Evolutionary conservation across 2,888 invertebrate species (phyloP).

Genomic region (Drosophila meridionalis): DNA sequence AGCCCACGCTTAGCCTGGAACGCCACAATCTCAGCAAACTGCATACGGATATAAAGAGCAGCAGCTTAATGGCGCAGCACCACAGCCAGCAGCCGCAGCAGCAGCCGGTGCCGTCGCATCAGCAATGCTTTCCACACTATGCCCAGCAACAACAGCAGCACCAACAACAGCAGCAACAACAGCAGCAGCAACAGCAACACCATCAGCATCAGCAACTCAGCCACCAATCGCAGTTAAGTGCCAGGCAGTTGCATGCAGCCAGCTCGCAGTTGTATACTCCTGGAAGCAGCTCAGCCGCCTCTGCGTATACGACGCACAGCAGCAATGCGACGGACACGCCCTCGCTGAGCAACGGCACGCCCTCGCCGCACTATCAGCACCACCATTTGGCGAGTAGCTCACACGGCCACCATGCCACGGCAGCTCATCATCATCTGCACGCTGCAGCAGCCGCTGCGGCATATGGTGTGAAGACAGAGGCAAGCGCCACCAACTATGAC

Average conservation of each 20-base stretch:
- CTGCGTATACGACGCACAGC: conserved; percentile 71
- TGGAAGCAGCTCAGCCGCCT: conserved; percentile 66
- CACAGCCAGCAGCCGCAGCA: conserved; percentile 69
- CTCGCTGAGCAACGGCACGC: conserved; percentile 73
- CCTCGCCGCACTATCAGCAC: conserved; percentile 83
- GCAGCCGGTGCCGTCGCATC: conserved; percentile 60
- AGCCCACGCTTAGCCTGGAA: conserved; percentile 83
- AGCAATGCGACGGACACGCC: conserved; percentile 68
- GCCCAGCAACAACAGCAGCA: conserved; percentile 51
- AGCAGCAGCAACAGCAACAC: conserved; percentile 49
- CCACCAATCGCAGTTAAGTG: conserved; percentile 62
- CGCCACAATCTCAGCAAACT: conserved; percentile 77
- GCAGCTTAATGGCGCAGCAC: conserved; percentile 65
- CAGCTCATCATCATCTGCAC: conserved; percentile 77
- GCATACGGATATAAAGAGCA: conserved; percentile 77
- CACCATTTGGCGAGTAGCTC: conserved; percentile 73
- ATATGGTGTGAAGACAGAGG: conserved; percentile 83
- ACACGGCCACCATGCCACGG: conserved; percentile 73
- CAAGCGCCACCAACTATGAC: conserved; percentile 84
- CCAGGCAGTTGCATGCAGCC: conserved; percentile 59
- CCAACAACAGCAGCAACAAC: conserved; percentile 57
- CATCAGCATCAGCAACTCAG: conserved; percentile 38
- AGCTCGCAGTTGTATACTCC: conserved; percentile 78
- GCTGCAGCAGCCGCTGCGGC: conserved; percentile 75
- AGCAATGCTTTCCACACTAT: conserved; percentile 63